These are phyloP conservation scores for Brachypteracias leptosomus DNA, from an alignment of 2,113 vertebrate species.

Conservation along the genomic window DNA sequence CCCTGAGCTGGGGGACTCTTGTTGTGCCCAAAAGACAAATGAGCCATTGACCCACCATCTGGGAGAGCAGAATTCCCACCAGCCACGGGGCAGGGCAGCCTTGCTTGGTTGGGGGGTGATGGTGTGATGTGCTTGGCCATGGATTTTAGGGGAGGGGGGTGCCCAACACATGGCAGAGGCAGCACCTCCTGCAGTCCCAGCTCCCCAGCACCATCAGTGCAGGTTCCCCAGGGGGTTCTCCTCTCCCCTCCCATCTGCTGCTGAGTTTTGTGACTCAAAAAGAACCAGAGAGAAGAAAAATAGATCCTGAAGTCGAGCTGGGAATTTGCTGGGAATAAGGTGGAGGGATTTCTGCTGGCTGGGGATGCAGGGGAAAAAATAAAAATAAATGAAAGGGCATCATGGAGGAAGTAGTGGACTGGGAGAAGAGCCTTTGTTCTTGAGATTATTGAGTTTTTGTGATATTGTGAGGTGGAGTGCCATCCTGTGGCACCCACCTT, in stretches of 20 bases:
- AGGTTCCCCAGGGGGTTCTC: neutral
- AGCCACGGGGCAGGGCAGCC: neutral
- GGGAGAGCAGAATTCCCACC: neutral
- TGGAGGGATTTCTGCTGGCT: neutral
- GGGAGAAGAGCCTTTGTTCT: slow-evolving; percentile 47
- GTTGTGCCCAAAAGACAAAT: neutral
- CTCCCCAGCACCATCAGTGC: neutral
- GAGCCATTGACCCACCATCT: neutral
- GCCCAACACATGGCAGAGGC: neutral
- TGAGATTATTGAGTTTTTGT: neutral
- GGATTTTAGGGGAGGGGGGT: neutral
- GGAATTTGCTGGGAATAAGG: neutral
- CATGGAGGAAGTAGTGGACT: slow-evolving; percentile 20
- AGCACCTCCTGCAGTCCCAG: neutral
- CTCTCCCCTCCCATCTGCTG: neutral
- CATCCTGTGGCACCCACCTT: slow-evolving; percentile 45
- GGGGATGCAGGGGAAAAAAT: neutral
- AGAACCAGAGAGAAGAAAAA: neutral
- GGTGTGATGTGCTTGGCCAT: neutral
- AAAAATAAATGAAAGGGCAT: neutral
- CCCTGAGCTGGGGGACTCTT: neutral
- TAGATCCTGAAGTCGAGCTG: neutral
- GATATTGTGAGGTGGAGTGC: slow-evolving; percentile 39
- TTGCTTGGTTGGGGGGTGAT: neutral
- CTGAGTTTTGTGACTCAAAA: neutral